These are phyloP conservation scores for Pseudococcus jackbeardsleyi DNA, from an alignment of 2,888 invertebrate genomes.

Conservation along the genomic window DNA sequence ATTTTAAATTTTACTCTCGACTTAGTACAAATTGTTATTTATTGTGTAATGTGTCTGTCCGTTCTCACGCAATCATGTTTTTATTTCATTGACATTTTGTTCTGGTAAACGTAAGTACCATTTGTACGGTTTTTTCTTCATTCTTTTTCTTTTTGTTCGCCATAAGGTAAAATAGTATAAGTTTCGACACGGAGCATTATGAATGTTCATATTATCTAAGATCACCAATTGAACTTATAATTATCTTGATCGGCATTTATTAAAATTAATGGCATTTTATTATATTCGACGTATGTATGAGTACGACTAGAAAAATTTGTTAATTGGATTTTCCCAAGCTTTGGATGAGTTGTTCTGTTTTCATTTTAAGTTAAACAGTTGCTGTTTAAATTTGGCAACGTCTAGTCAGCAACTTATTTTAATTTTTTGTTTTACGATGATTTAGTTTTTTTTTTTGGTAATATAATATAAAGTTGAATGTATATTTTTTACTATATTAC, in stretches of 20 bases:
- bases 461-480: constrained; percentile 3
- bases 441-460: constrained; percentile 12
- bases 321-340: not conserved
- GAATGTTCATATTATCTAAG: not conserved
- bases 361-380: constrained; percentile 37
- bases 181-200: not conserved
- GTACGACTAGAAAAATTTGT: not conserved
- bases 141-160: not conserved
- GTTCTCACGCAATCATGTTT: constrained; percentile 22
- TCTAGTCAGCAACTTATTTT: constrained; percentile 64
- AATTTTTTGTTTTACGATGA: constrained; percentile 44
- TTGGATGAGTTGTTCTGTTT: not conserved
- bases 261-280: constrained; percentile 26
- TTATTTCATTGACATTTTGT: not conserved
- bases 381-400: constrained; percentile 59
- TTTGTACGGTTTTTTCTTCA: not conserved
- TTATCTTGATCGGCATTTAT: constrained; percentile 32
- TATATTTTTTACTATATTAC: constrained; percentile 14
- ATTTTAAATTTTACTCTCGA: not conserved
- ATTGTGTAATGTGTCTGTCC: constrained; percentile 54
- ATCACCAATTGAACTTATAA: not conserved
- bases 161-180: not conserved
- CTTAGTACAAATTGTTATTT: constrained; percentile 64
- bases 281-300: not conserved
- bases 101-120: not conserved